Evolutionary conservation across 2,888 invertebrate genomes (phyloP).

Genomic region (Rhyacophila evoluta): DNA sequence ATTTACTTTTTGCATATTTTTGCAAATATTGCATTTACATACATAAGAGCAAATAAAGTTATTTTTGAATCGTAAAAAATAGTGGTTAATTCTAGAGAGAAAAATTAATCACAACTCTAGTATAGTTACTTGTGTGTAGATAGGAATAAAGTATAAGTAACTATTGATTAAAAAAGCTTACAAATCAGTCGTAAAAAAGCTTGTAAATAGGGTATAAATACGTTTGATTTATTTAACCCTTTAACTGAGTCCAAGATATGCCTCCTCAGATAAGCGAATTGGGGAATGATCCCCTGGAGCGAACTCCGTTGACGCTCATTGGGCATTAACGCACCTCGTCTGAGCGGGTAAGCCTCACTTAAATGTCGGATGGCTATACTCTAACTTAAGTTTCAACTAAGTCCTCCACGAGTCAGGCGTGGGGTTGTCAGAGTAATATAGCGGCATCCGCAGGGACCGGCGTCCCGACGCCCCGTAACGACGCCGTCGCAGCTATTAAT

Average conservation of each 20-base stretch:
- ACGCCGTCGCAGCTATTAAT: not conserved
- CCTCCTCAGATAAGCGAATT: not conserved
- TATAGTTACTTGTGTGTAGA: no score
- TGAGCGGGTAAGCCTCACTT: not conserved
- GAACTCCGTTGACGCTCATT: not conserved
- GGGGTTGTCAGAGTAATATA: constrained; percentile 17
- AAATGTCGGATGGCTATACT: not conserved
- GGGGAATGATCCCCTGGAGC: not conserved
- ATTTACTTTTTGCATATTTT: no score
- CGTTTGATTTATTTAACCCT: not conserved
- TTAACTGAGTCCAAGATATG: not conserved
- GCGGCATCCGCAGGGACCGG: not conserved
- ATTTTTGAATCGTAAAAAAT: no score
- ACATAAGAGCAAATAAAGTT: no score
- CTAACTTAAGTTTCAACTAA: constrained; percentile 17
- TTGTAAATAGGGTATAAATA: no score
- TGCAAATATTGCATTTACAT: no score
- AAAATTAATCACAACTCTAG: no score
- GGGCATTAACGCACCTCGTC: not conserved
- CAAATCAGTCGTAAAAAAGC: no score
- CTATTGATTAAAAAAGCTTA: no score
- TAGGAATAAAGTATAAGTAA: no score
- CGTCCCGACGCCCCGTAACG: not conserved
- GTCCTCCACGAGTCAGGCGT: constrained; percentile 1
- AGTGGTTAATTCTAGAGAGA: no score